Percentiles rank a stretch among this genome's conserved stretches.
These are phyloP conservation scores for Cryptocephalus moraei DNA, from an alignment of 2,888 invertebrate species.

Conservation along the genomic window DNA sequence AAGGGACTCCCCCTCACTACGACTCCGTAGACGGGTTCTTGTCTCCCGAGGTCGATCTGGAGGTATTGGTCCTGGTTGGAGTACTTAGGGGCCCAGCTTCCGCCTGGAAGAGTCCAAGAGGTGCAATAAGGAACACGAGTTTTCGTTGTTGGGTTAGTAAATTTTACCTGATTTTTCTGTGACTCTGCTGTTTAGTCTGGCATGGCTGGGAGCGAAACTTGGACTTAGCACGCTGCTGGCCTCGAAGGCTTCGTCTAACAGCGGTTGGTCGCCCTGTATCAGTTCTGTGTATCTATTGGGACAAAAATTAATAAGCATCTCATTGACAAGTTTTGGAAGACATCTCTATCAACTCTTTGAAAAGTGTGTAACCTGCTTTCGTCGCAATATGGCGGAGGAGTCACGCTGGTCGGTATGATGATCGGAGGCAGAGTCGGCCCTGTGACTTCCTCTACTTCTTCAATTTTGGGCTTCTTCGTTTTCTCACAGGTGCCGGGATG, in stretches of 20 bases:
- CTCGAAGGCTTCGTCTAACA: conserved; percentile 45
- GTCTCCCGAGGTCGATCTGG: conserved; percentile 47
- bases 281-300: conserved; percentile 34
- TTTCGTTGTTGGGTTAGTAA: not conserved
- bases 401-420: conserved; percentile 25
- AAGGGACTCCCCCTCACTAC: conserved; percentile 59
- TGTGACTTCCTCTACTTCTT: not conserved
- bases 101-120: conserved; percentile 30
- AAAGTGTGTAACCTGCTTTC: conserved; percentile 31
- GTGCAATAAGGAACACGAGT: not conserved
- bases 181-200: conserved; percentile 35
- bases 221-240: conserved; percentile 47
- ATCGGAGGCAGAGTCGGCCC: not conserved
- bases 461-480: not conserved
- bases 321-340: not conserved
- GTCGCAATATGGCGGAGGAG: conserved; percentile 41
- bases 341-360: not conserved
- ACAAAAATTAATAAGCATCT: conserved; percentile 7
- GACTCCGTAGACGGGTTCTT: conserved; percentile 65
- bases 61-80: conserved; percentile 57
- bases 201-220: conserved; percentile 44
- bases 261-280: conserved; percentile 40
- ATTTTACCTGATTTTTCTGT: conserved; percentile 15
- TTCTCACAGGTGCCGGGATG: conserved; percentile 33
- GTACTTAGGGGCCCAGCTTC: conserved; percentile 59